Evolutionary conservation across 2,113 vertebrate genomes (phyloP), one percentile per base, ranked within the genome.

Genomic region (Sinocyclocheilus rhinocerous): DNA sequence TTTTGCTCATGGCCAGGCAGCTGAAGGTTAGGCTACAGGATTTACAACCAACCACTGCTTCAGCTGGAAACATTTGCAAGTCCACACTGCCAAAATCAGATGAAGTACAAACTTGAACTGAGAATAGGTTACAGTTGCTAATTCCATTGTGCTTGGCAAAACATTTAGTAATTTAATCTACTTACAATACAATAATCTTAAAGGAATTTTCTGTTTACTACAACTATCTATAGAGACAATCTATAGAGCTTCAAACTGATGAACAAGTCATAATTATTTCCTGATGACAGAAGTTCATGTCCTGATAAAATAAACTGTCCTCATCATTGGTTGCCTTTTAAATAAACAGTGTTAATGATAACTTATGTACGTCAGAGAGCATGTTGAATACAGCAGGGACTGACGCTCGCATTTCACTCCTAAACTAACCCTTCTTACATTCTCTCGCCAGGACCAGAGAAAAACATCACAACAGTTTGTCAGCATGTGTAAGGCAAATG

Each of bases 401-500:
- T 1, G 10, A 48, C 33, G 52, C n/a, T 63, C 4, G 45, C 26
- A 65, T 77, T 67, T 33, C 12, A 67, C 26, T 13, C 55, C n/a
- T 36, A 36, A 57, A 48, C 70, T 61, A 70, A 45, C 48, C 26
- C 57, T 70, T 18, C 13, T 52, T 57, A 59, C 65, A 39, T 72
- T 82, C 39, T 81, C 63, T 57, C 29, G 36, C 57, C 63, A n/a
- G 29, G 70, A 76, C 50, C 18, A 55, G 24, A 77, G 6, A 70
- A 84, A 85, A 87, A 89, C 67, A 67, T 59, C 59, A 90, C 88
- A 90, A 91, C 87, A 63, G 85, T 85, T 83, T 83, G 72, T 83
- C 24, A 86, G 82, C 59, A 61, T 70, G 88, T 89, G 81, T 52
- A 88, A 89, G 76, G 87, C 81, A 76, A 88, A 86, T 92, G 91